Conservation (phyloP, 2,797 vertebrate species). For the Pseudochaenichthys georgianus region DNA sequence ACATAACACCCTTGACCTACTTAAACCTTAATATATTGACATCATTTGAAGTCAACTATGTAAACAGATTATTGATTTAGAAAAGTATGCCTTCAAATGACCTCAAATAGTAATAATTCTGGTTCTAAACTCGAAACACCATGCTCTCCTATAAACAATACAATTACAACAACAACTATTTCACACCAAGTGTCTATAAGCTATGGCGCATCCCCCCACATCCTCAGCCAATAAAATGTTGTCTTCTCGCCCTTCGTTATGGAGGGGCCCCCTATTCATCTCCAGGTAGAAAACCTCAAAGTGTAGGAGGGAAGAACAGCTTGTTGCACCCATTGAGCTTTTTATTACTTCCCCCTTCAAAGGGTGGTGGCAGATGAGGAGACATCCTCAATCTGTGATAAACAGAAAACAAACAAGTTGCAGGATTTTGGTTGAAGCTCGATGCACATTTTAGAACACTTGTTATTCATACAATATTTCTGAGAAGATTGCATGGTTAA, state of each 20-base stretch:
- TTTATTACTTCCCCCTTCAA: constrained; percentile 85
- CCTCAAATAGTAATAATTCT: constrained; percentile 29
- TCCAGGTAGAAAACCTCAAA: constrained; percentile 85
- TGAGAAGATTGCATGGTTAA: constrained; percentile 62
- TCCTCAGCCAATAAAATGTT: constrained; percentile 78
- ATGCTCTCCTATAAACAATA: constrained; percentile 32
- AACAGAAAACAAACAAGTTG: constrained; percentile 67
- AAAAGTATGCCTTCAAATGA: neutral
- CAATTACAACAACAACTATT: constrained; percentile 53
- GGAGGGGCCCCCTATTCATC: constrained; percentile 86
- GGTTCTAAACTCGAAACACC: neutral
- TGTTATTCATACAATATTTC: constrained; percentile 57
- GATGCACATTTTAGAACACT: constrained; percentile 54
- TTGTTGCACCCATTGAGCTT: constrained; percentile 85
- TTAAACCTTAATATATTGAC: constrained; percentile 45
- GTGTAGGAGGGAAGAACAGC: constrained; percentile 81
- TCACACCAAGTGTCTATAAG: constrained; percentile 70
- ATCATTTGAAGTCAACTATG: constrained; percentile 27
- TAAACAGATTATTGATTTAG: constrained; percentile 17
- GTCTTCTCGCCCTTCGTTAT: constrained; percentile 74
- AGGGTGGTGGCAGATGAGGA: constrained; percentile 78
- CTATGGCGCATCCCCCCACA: constrained; percentile 67
- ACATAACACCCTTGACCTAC: constrained; percentile 53
- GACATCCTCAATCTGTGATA: constrained; percentile 74
- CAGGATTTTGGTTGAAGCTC: constrained; percentile 49